phyloP scores from a whole-genome alignment of 2,888 invertebrate species.

The Philaethria dido region DNA sequence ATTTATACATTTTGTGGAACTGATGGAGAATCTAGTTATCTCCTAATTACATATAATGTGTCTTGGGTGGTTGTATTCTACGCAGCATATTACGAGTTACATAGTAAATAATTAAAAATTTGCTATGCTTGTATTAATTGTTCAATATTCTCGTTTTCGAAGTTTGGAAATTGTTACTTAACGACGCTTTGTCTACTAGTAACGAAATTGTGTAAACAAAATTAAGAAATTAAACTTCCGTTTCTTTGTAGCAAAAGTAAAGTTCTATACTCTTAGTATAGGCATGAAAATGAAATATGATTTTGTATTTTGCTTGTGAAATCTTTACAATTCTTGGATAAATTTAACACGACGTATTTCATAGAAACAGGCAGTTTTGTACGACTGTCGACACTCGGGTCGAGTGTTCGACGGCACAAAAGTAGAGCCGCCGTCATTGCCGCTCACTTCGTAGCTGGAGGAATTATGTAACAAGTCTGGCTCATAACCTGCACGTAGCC shows the following conservation, averaged over 20 bases:
- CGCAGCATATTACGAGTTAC: no score
- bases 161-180: background rate
- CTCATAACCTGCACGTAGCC: background rate
- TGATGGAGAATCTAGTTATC: no score
- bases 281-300: conserved; percentile 6
- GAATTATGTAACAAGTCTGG: conserved; percentile 28
- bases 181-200: background rate
- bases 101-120: no score
- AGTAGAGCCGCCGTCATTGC: conserved; percentile 32
- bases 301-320: background rate
- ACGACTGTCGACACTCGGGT: conserved; percentile 28
- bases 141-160: background rate
- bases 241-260: background rate
- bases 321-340: conserved; percentile 12
- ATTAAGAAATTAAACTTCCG: background rate
- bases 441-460: conserved; percentile 32
- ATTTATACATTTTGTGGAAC: no score
- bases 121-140: no score
- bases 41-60: no score
- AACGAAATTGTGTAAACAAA: background rate
- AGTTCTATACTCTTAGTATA: conserved; percentile 11
- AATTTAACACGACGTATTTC: conserved; percentile 24
- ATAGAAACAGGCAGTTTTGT: conserved; percentile 24
- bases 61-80: no score
- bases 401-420: conserved; percentile 30